A percentile compares a stretch with the other conserved stretches of the same genome.
These are phyloP conservation scores for Oryzias melastigma DNA, from an alignment of 2,113 vertebrate genomes.

Conservation along the genomic window DNA sequence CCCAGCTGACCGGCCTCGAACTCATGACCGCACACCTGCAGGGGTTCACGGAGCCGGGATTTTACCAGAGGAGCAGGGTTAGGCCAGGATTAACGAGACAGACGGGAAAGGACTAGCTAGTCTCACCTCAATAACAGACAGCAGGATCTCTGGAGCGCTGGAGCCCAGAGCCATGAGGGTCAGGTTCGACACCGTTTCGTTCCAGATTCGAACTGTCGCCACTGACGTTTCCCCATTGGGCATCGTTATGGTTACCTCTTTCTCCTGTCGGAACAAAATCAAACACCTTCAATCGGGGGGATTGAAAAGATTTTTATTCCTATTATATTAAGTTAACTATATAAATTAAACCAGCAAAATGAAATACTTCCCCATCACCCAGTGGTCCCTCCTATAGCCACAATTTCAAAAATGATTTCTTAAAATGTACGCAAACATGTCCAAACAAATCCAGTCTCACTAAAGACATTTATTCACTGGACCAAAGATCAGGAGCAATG, in stretches of 20 bases:
- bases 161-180: slow-evolving; percentile 94
- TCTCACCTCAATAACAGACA: slow-evolving; percentile 88
- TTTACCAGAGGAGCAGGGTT: neutral
- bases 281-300: slow-evolving; percentile 1
- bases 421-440: too few relatives aligned
- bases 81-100: too few relatives aligned
- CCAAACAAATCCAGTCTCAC: too few relatives aligned
- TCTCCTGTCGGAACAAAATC: slow-evolving; percentile 79
- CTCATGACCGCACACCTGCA: slow-evolving; percentile 86
- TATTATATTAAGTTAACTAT: too few relatives aligned
- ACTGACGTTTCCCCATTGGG: slow-evolving; percentile 93
- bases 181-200: slow-evolving; percentile 95
- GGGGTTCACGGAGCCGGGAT: neutral
- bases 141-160: slow-evolving; percentile 92
- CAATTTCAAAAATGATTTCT: too few relatives aligned
- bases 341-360: too few relatives aligned
- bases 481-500: too few relatives aligned
- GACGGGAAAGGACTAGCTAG: neutral
- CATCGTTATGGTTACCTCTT: slow-evolving; percentile 95
- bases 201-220: slow-evolving; percentile 95
- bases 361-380: too few relatives aligned
- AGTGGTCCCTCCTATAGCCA: too few relatives aligned
- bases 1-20: slow-evolving; percentile 89
- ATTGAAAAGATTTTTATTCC: too few relatives aligned
- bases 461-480: too few relatives aligned